A percentile compares a stretch with the other conserved stretches of the same genome.
These are phyloP conservation scores for Hirundichthys speculiger DNA, from an alignment of 2,113 vertebrate species.

Conservation along the genomic window DNA sequence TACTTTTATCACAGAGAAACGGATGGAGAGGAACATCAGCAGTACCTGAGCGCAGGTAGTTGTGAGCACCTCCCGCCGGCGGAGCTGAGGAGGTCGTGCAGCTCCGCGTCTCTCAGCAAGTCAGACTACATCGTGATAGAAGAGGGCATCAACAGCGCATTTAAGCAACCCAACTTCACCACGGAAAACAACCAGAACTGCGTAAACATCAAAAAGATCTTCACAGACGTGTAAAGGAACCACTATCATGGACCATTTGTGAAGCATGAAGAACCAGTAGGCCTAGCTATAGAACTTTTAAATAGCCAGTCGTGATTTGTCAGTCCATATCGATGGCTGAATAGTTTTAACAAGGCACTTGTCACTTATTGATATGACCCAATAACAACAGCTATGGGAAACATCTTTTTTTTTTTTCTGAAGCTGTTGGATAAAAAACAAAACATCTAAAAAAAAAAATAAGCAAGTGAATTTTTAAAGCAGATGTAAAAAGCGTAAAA, in stretches of 20 bases:
- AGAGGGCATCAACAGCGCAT: slow-evolving; percentile 88
- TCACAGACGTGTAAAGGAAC: slow-evolving; percentile 91
- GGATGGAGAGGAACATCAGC: slow-evolving; percentile 93
- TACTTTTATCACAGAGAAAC: slow-evolving; percentile 99
- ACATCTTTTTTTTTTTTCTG: neutral
- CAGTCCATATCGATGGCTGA: slow-evolving; percentile 68
- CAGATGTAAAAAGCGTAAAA: slow-evolving; percentile 23
- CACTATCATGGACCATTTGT: slow-evolving; percentile 4
- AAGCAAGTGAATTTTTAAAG: slow-evolving; percentile 45
- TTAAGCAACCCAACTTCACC: slow-evolving; percentile 89
- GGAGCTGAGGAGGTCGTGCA: slow-evolving; percentile 89
- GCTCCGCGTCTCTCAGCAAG: slow-evolving; percentile 93
- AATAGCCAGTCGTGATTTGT: slow-evolving; percentile 57
- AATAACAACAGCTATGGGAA: too few species aligned
- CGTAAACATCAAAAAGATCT: slow-evolving; percentile 96
- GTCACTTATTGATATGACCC: neutral
- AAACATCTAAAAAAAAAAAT: too few species aligned
- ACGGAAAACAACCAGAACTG: slow-evolving; percentile 93
- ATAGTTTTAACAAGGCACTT: slow-evolving; percentile 48
- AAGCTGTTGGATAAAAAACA: too few species aligned
- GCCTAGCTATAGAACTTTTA: slow-evolving; percentile 29
- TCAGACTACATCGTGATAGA: slow-evolving; percentile 95
- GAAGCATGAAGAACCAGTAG: slow-evolving; percentile 43
- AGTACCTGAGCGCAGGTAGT: slow-evolving; percentile 88
- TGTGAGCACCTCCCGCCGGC: slow-evolving; percentile 90